A percentile compares a stretch with the other conserved stretches of the same genome.
These are phyloP conservation scores for Tringa solitaria DNA, from an alignment of 2,113 vertebrate species.

Conservation along the genomic window DNA sequence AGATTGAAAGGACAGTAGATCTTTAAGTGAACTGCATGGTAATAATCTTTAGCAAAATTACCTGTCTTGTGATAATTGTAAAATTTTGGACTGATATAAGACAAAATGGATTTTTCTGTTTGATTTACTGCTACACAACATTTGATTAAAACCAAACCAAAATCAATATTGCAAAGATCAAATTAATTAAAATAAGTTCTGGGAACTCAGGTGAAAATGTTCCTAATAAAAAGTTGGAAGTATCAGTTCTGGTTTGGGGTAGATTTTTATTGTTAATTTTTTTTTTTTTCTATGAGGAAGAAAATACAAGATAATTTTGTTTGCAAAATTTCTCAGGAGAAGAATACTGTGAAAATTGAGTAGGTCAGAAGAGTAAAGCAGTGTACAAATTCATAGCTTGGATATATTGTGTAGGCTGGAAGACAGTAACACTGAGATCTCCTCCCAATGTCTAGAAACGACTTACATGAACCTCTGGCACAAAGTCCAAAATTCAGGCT, in stretches of 20 bases:
- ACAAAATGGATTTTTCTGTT: not conserved
- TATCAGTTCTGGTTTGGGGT: not conserved
- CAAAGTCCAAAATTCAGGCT: not conserved
- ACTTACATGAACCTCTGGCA: not conserved
- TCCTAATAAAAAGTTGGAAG: not conserved
- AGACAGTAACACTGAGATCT: not conserved
- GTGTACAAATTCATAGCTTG: not conserved
- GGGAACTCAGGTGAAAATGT: not conserved
- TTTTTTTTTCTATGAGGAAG: not conserved
- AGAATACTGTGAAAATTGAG: not conserved
- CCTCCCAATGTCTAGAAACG: not conserved
- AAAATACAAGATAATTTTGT: not conserved
- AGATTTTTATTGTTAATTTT: not conserved
- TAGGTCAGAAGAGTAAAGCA: not conserved
- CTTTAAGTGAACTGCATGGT: not conserved
- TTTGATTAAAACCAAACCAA: not conserved
- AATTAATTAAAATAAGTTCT: not conserved
- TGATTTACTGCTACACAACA: not conserved
- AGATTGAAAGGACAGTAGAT: not conserved
- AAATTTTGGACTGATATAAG: not conserved
- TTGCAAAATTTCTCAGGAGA: not conserved
- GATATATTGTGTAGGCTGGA: not conserved
- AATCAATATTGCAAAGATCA: not conserved
- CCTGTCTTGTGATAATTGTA: not conserved
- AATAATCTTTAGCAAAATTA: not conserved